These are phyloP conservation scores for Erpobdella octoculata DNA, from an alignment of 2,888 invertebrate species.

Conservation along the genomic window DNA sequence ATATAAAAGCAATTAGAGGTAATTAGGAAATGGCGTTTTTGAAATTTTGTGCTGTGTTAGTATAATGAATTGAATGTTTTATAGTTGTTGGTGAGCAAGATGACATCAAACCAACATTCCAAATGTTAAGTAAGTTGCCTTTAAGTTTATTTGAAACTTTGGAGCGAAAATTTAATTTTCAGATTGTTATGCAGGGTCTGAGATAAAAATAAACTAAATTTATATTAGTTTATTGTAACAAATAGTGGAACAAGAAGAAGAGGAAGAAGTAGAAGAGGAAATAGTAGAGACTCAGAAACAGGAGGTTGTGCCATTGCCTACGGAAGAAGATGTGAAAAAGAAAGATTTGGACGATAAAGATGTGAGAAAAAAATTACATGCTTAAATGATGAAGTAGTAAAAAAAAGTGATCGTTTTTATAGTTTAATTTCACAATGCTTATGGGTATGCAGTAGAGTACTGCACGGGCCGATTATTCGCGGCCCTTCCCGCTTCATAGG, in stretches of 20 bases:
- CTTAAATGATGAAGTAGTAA: not conserved
- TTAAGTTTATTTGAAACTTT: not conserved
- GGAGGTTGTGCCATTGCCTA: not conserved
- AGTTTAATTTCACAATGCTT: too few relatives aligned
- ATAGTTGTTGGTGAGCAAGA: not conserved
- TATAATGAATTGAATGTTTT: too few relatives aligned
- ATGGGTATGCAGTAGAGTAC: too few relatives aligned
- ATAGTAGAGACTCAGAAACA: not conserved
- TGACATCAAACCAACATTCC: not conserved
- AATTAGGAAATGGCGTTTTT: not conserved
- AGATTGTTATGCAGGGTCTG: not conserved
- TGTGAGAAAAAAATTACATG: not conserved
- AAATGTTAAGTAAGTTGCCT: not conserved
- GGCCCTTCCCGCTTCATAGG: too few relatives aligned
- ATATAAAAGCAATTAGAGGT: not conserved
- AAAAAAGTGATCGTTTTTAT: too few relatives aligned
- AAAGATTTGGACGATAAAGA: conserved; percentile 15
- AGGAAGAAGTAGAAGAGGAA: conserved; percentile 15
- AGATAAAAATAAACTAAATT: too few relatives aligned
- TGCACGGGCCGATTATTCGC: too few relatives aligned
- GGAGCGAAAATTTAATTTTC: not conserved
- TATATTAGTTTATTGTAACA: too few relatives aligned
- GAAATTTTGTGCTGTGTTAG: not conserved
- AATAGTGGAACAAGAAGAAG: conserved; percentile 15
- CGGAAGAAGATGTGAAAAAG: not conserved